Conservation (phyloP, 2,888 invertebrate species). For the Drosophila mimetica region DNA sequence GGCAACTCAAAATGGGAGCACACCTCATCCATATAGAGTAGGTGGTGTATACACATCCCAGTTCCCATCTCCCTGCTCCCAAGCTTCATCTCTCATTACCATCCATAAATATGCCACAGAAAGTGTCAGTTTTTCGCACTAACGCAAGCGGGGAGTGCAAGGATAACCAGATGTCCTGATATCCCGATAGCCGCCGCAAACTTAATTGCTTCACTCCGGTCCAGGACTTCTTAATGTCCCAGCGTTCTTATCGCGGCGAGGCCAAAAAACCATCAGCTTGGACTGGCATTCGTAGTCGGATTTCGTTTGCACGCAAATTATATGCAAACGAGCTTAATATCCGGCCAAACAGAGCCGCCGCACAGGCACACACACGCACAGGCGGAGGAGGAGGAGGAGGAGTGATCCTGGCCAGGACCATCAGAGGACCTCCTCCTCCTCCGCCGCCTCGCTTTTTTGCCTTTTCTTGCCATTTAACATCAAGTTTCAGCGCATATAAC, state of each 20-base stretch:
- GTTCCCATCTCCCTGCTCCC: too few relatives aligned
- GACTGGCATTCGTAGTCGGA: conserved; percentile 26
- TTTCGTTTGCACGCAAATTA: conserved; percentile 69
- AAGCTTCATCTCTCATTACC: conserved; percentile 35
- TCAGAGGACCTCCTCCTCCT: neutral
- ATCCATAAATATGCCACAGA: conserved; percentile 53
- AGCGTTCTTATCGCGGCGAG: conserved; percentile 65
- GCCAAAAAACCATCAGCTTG: conserved; percentile 66
- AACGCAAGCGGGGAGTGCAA: conserved; percentile 1
- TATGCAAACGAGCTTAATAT: conserved; percentile 80
- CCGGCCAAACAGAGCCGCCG: conserved; percentile 75
- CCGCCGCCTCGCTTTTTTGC: neutral
- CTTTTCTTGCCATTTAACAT: conserved; percentile 42
- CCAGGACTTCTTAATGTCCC: conserved; percentile 61
- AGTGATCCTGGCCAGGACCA: neutral
- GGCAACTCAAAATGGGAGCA: neutral
- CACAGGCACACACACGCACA: conserved; percentile 50
- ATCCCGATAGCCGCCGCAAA: conserved; percentile 68
- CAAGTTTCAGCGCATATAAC: conserved; percentile 65
- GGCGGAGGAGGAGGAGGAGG: neutral
- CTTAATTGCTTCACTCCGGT: conserved; percentile 67
- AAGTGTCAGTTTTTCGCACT: conserved; percentile 42
- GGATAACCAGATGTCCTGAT: conserved; percentile 33
- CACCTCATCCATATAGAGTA: too few relatives aligned
- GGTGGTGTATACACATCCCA: too few relatives aligned